Evolutionary conservation across 2,888 invertebrate species (phyloP).

Genomic region (Erannis defoliaria): DNA sequence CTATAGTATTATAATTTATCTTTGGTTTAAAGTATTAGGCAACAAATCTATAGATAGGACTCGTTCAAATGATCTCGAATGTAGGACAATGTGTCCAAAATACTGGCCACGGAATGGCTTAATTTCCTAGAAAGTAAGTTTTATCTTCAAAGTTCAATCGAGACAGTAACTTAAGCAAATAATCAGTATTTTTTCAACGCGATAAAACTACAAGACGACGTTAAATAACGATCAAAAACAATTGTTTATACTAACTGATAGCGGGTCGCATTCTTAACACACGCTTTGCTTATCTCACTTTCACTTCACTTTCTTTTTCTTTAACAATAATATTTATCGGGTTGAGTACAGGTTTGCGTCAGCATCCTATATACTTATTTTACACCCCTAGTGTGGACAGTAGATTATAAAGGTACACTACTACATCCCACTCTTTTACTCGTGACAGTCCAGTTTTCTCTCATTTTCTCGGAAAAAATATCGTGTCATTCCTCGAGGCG

Average conservation of each 20-base stretch:
- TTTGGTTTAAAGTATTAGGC: too few relatives aligned
- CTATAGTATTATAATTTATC: too few relatives aligned
- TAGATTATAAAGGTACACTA: too few relatives aligned
- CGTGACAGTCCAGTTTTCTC: too few relatives aligned
- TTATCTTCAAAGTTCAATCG: background rate
- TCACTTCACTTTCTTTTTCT: conserved; percentile 37
- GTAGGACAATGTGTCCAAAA: too few relatives aligned
- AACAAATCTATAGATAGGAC: too few relatives aligned
- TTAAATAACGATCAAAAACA: conserved; percentile 34
- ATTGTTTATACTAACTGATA: conserved; percentile 33
- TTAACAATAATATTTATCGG: conserved; percentile 20
- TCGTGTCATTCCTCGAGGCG: too few relatives aligned
- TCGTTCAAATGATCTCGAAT: too few relatives aligned
- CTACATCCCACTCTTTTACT: too few relatives aligned
- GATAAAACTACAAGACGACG: conserved; percentile 24
- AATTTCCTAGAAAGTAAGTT: background rate
- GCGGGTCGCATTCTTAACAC: conserved; percentile 33
- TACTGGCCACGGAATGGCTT: too few relatives aligned
- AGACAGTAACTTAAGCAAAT: conserved; percentile 6
- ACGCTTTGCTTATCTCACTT: conserved; percentile 32
- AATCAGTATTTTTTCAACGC: conserved; percentile 14
- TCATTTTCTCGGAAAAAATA: too few relatives aligned
- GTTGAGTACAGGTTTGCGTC: conserved; percentile 2
- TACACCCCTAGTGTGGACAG: background rate
- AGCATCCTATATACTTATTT: background rate